phyloP scores from a whole-genome alignment of 1,140 invertebrate species.

The Wasmannia auropunctata region DNA sequence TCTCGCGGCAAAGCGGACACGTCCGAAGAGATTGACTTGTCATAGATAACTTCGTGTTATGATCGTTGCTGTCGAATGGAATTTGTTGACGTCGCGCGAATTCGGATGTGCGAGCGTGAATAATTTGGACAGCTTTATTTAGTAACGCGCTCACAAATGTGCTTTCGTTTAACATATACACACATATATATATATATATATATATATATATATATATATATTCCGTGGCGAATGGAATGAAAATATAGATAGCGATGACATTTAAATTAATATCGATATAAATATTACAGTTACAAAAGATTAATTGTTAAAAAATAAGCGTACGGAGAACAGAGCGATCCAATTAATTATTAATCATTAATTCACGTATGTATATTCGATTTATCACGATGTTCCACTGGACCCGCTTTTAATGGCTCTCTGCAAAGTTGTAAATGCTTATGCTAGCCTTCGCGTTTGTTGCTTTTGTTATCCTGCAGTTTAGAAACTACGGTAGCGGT shows the following conservation, averaged over 20 bases:
- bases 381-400: neutral
- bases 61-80: constrained; percentile 9
- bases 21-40: constrained; percentile 39
- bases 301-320: neutral
- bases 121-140: constrained; percentile 21
- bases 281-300: neutral
- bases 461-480: constrained; percentile 22
- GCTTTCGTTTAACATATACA: neutral
- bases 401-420: neutral
- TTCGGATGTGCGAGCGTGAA: neutral
- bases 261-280: neutral
- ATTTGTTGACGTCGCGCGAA: neutral
- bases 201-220: too few species aligned
- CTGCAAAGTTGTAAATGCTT: neutral
- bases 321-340: neutral
- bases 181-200: too few species aligned
- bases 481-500: neutral
- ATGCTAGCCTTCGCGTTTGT: neutral
- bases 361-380: neutral
- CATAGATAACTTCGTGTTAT: neutral
- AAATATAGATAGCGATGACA: neutral
- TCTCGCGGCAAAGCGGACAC: constrained; percentile 4
- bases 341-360: neutral
- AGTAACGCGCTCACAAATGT: neutral
- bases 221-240: neutral